phyloP scores from a whole-genome alignment of 1,140 invertebrate species.

The Zaprionus davidi region DNA sequence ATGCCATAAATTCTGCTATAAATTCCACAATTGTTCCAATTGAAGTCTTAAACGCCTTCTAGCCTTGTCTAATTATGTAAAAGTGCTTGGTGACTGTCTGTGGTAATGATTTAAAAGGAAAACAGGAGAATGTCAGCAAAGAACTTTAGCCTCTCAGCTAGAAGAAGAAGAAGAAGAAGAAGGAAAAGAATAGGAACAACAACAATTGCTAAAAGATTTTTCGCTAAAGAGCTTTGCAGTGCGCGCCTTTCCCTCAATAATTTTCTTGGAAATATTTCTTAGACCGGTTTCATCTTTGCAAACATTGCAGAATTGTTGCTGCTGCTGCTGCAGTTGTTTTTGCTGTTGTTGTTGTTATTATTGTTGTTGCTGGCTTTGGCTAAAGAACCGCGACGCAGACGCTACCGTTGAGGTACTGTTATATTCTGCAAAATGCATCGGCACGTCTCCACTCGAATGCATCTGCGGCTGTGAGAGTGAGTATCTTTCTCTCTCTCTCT shows the following conservation, averaged over 20 bases:
- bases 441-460: conserved; percentile 36
- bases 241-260: conserved; percentile 80
- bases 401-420: conserved; percentile 75
- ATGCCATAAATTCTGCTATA: conserved; percentile 44
- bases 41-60: conserved; percentile 37
- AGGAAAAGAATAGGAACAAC: not conserved
- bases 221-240: conserved; percentile 32
- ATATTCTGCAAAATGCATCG: conserved; percentile 76
- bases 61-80: conserved; percentile 49
- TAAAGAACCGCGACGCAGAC: conserved; percentile 66
- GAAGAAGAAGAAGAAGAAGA: not conserved
- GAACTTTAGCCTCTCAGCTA: conserved; percentile 59
- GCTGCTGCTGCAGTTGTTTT: conserved; percentile 14
- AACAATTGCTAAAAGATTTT: conserved; percentile 43
- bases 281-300: conserved; percentile 79
- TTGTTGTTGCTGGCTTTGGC: conserved; percentile 27
- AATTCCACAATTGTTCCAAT: conserved; percentile 30
- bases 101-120: conserved; percentile 43
- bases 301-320: conserved; percentile 52
- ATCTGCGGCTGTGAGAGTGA: conserved; percentile 34
- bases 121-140: conserved; percentile 64
- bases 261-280: conserved; percentile 83
- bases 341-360: conserved; percentile 13
- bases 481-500: conserved; percentile 15
- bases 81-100: conserved; percentile 41